A percentile compares a stretch with the other conserved stretches of the same genome.
phyloP scores from a whole-genome alignment of 2,888 invertebrate genomes.

The Lepidocyrtinus sp. region DNA sequence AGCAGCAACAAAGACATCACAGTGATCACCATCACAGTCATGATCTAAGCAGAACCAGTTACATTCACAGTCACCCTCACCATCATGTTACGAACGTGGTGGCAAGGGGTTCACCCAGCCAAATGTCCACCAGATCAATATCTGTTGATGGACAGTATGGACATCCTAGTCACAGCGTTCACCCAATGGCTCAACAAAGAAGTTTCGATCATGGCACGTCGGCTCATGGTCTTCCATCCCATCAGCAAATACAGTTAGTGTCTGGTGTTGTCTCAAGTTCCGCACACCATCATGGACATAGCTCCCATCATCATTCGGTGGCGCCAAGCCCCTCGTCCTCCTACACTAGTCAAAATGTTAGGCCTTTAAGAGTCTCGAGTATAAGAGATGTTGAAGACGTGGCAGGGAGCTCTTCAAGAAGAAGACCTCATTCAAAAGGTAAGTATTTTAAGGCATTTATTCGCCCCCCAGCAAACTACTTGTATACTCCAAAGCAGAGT shows the following conservation, averaged over 20 bases:
- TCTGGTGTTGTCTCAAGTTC: slow-evolving; percentile 38
- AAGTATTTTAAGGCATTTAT: not conserved
- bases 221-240: slow-evolving; percentile 11
- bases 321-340: slow-evolving; percentile 57
- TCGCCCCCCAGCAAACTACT: not conserved
- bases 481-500: not conserved
- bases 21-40: slow-evolving; percentile 36
- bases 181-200: slow-evolving; percentile 43
- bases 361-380: slow-evolving; percentile 66
- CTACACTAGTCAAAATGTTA: slow-evolving; percentile 52
- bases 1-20: slow-evolving; percentile 46
- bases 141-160: slow-evolving; percentile 44
- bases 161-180: slow-evolving; percentile 37
- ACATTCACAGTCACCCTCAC: slow-evolving; percentile 23
- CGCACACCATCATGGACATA: slow-evolving; percentile 39
- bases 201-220: slow-evolving; percentile 54
- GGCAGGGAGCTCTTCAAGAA: slow-evolving; percentile 53
- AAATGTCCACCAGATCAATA: slow-evolving; percentile 42
- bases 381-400: slow-evolving; percentile 67
- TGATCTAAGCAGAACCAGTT: slow-evolving; percentile 17
- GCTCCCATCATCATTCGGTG: slow-evolving; percentile 28
- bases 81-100: slow-evolving; percentile 30
- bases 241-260: slow-evolving; percentile 44
- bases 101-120: slow-evolving; percentile 45
- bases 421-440: slow-evolving; percentile 58